Evolutionary conservation across 2,888 invertebrate genomes (phyloP).

Genomic region (Aspidiotus rigidus): DNA sequence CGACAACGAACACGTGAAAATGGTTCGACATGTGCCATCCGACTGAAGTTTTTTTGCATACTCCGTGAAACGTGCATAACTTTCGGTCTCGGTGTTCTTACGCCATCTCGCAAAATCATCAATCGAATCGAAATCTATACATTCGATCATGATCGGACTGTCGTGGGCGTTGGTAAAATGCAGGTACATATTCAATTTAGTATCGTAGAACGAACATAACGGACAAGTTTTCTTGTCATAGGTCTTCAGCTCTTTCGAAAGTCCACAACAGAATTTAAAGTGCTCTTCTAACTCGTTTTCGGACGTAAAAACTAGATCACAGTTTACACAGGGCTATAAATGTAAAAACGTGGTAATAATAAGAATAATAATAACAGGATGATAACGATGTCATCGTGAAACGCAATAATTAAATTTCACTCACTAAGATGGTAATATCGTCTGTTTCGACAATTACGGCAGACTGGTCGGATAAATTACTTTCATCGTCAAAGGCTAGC

Average conservation of each 20-base stretch:
- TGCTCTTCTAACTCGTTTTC: not conserved
- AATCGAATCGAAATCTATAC: not conserved
- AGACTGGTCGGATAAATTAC: too few relatives aligned
- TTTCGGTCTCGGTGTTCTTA: not conserved
- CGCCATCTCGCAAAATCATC: not conserved
- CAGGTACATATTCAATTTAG: not conserved
- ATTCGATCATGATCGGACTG: not conserved
- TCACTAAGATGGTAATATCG: too few relatives aligned
- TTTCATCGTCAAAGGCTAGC: too few relatives aligned
- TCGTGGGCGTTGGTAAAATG: constrained; percentile 3
- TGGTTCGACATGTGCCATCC: not conserved
- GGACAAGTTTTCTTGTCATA: constrained; percentile 7
- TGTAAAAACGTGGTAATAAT: not conserved
- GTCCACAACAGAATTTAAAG: not conserved
- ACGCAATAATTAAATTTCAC: too few relatives aligned
- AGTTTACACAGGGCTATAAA: not conserved
- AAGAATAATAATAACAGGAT: too few relatives aligned
- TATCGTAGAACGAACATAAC: not conserved
- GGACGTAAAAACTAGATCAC: not conserved
- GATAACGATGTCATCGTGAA: too few relatives aligned
- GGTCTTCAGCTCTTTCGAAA: not conserved
- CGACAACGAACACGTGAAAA: not conserved
- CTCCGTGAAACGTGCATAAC: not conserved
- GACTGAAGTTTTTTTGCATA: not conserved
- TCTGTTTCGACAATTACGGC: too few relatives aligned